phyloP scores from a whole-genome alignment of 2,888 invertebrate genomes.

The Pycnomerus fuliginosus region DNA sequence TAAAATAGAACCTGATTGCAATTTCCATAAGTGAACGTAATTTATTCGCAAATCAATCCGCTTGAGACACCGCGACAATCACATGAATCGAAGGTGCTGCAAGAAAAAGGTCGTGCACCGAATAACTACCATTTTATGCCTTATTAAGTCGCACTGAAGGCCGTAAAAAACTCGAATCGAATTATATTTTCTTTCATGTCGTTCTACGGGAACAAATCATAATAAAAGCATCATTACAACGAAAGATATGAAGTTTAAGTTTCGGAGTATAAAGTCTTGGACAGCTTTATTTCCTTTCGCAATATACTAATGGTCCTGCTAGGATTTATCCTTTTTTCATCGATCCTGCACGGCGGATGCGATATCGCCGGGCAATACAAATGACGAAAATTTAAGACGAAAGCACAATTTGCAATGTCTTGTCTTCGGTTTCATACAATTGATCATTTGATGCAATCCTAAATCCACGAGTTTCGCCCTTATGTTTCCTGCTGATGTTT shows the following conservation, averaged over 20 bases:
- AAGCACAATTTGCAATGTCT: too few relatives aligned
- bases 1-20: slow-evolving; percentile 41
- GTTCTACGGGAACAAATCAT: slow-evolving; percentile 36
- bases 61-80: slow-evolving; percentile 27
- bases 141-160: slow-evolving; percentile 34
- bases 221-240: slow-evolving; percentile 37
- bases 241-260: slow-evolving; percentile 32
- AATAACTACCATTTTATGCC: slow-evolving; percentile 36
- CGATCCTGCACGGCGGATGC: too few relatives aligned
- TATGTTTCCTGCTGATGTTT: too few relatives aligned
- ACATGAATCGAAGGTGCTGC: neutral
- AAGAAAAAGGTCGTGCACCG: slow-evolving; percentile 4
- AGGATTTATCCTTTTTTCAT: too few relatives aligned
- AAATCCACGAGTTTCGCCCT: too few relatives aligned
- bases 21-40: slow-evolving; percentile 43
- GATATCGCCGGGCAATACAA: too few relatives aligned
- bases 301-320: slow-evolving; percentile 30
- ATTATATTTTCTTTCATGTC: slow-evolving; percentile 35
- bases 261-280: slow-evolving; percentile 29
- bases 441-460: too few relatives aligned
- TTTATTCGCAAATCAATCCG: slow-evolving; percentile 39
- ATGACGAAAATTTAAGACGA: too few relatives aligned
- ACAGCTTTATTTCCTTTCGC: slow-evolving; percentile 28
- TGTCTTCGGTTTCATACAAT: too few relatives aligned
- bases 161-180: slow-evolving; percentile 36